A percentile compares a stretch with the other conserved stretches of the same genome.
phyloP scores from a whole-genome alignment of 2,888 invertebrate species.

The Auanema freiburgensis region DNA sequence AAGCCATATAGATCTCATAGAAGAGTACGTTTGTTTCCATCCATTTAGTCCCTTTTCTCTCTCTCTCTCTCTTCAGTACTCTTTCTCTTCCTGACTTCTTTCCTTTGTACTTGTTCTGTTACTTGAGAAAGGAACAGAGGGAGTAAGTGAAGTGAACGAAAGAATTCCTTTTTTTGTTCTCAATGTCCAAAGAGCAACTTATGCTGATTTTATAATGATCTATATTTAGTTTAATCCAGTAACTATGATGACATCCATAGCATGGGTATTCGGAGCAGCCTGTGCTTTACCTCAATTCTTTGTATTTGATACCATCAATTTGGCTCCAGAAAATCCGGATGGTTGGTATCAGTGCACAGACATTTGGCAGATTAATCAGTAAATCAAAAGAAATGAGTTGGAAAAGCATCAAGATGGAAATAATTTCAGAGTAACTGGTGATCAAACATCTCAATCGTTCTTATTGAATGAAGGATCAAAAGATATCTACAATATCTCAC shows the following conservation, averaged over 20 bases:
- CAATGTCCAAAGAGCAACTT: neutral
- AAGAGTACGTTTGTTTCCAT: slow-evolving; percentile 11
- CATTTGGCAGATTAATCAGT: slow-evolving; percentile 47
- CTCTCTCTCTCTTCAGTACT: too few relatives aligned
- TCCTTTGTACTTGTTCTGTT: too few relatives aligned
- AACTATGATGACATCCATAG: slow-evolving; percentile 26
- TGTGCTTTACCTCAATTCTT: slow-evolving; percentile 55
- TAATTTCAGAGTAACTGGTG: neutral
- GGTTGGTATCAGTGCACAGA: slow-evolving; percentile 58
- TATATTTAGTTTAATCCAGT: slow-evolving; percentile 35
- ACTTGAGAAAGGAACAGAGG: too few relatives aligned
- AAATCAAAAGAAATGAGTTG: neutral
- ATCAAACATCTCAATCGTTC: neutral
- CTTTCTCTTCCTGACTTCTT: too few relatives aligned
- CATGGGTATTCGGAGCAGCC: slow-evolving; percentile 51
- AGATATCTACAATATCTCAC: slow-evolving; percentile 53
- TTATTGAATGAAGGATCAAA: slow-evolving; percentile 33
- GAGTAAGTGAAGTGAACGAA: too few relatives aligned
- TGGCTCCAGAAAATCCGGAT: slow-evolving; percentile 29
- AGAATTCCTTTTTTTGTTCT: neutral
- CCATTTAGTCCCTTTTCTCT: neutral
- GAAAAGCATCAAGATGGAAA: neutral
- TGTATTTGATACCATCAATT: slow-evolving; percentile 48
- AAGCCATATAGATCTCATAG: slow-evolving; percentile 22
- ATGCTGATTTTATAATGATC: neutral